Base-by-base conservation (phyloP, 2,113 vertebrate genomes). In the Melanostigma gelatinosum region DNA sequence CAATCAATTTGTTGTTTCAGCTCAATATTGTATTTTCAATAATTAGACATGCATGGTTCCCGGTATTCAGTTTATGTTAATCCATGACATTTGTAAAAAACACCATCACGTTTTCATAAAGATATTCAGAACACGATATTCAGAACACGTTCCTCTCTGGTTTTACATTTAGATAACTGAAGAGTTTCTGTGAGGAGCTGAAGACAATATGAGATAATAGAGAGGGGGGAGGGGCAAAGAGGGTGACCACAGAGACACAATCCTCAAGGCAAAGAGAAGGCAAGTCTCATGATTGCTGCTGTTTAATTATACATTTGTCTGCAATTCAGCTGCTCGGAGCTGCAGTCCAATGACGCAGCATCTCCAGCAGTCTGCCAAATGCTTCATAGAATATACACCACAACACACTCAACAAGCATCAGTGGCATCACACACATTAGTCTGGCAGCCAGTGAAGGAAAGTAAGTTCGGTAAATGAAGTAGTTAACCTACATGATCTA, bases 241-340 rank as follows among this genome's bases (percentile, higher is more conserved):
- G 63, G 36, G n/a, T 24, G 57, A 61, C n/a, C 32, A 58, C 70
- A 74, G 58, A 75, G 46, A 62, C 36, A 38, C 61, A 67, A 62
- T 57, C 46, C 48, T 65, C 75, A 10, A 75, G 75, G 66, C 22
- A 24, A 66, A 71, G 44, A 75, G 29, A 13, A 66, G 65, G 27
- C 36, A 1, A 70, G 79, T 75, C 74, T 4, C 54, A 57, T 72
- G 70, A 66, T 52, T 61, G 58, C 44, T 75, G 44, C 75, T 15
- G n/a, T 62, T 82, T 75, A 72, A 86, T 86, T 36, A 82, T 83
- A 42, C 66, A 86, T 82, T 36, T 78, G 44, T 71, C 58, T 75
- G 60, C 70, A 44, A 32, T 61, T 65, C 34, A 75, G 27, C 61
- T 72, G 68, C 78, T 63, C 4, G 20, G 60, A 46, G 79, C 70